Evolutionary conservation across 2,888 invertebrate genomes (phyloP), one percentile per base, ranked within the genome.

Genomic region (Polylopha cassiicola): DNA sequence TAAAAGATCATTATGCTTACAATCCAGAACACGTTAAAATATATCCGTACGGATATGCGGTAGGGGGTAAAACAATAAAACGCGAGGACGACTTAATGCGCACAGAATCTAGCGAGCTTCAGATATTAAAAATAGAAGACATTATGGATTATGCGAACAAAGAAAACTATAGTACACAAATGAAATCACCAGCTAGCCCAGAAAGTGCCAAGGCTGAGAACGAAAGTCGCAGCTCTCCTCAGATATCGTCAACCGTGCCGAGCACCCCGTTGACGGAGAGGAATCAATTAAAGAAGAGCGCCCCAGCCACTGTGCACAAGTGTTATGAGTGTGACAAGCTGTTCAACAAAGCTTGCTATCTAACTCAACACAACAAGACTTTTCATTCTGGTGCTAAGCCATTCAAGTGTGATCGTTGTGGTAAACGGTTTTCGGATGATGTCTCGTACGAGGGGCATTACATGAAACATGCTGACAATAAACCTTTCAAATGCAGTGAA

Each of bases 341-440:
- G 23, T 95, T 95, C 79, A 93, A 93, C 71, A 93, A 92, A 61
- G 91, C 92, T 31, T 95, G 95, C 72, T 95, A 95, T 69, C 85
- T 95, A 39, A 95, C 95, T 33, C 95, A 95, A 71, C 95, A 96
- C 76, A 94, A 94, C 76, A 95, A 95, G 73, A 93, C 93, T 52
- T 94, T 94, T 76, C 95, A 96, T 73, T 90, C 91, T 48, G 95
- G 95, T 46, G 93, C 92, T 61, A 94, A 93, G 68, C 95, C 94
- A 8, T 95, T 89, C 72, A 94, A 95, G 71, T 95, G 95, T 67
- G 87, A 89, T 58, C 89, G 92, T 53, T 95, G 95, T 71, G 95
- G 95, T 50, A 95, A 95, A 71, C 89, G 95, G 18, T 95, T 93
- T 75, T 89, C 91, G 30, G 88, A 88, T 61, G 91, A 92, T 55